Base-by-base conservation (phyloP, 2,113 vertebrate species). In the Pterocles burchelli region DNA sequence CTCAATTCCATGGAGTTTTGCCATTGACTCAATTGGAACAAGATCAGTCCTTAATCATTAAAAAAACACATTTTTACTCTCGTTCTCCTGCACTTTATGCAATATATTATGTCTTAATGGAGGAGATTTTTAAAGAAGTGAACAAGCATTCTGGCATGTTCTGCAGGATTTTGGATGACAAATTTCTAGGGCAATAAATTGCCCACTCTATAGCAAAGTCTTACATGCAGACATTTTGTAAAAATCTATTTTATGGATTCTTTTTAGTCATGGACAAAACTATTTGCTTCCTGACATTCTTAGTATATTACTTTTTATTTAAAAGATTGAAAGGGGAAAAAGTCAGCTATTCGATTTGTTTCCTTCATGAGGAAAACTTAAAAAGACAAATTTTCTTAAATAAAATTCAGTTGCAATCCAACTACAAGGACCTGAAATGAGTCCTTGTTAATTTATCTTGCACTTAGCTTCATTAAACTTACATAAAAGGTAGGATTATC, bases 11-110 rank as follows among this genome's bases (percentile, higher is more conserved):
- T 90, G 92, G 85, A 97, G 55, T 92, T 94, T 90, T 95, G 88
- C 80, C 92, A 93, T 68, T 93, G 85, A 75, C 55, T 94, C 79
- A 78, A 90, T 0, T 86, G 91, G 90, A 97, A 88, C 75, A 90
- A 96, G 90, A 95, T 94, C 93, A 95, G 88, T 83, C 79, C 51
- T 88, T 94, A 96, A 94, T 92, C 91, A 82, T 62, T 95, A 92
- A 82, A 89, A 96, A 95, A 93, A 19, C 83, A 94, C 61, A 94
- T 88, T 96, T 96, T 92, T 93, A 78, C 45, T 92, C 83, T 84
- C 80, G 83, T 94, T 94, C 76, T 94, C 72, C n/a, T 93, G 95
- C 76, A 92, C 92, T 94, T 94, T 51, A 81, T 54, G 79, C 72
- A 96, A 84, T 96, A 94, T 91, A 91, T 96, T 90, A 90, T 71